Evolutionary conservation across 2,888 invertebrate genomes (phyloP).

Genomic region (Acleris cristana): DNA sequence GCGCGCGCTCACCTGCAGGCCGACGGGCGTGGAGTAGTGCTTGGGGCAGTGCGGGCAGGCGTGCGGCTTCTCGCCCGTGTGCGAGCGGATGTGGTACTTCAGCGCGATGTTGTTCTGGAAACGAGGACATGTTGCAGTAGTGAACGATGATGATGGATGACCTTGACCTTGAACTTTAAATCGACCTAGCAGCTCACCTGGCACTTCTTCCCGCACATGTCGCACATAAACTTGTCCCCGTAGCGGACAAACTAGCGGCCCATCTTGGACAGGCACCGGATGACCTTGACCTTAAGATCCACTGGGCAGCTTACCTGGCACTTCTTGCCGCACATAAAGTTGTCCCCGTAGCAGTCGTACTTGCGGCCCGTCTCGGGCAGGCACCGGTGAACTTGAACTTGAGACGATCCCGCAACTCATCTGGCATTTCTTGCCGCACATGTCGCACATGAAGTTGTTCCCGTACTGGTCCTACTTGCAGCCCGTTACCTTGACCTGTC

Average conservation of each 20-base stretch:
- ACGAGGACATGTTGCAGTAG: no score
- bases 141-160: neutral
- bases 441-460: constrained; percentile 35
- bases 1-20: constrained; percentile 11
- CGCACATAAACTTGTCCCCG: constrained; percentile 32
- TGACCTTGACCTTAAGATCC: neutral
- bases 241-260: no score
- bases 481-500: constrained; percentile 6
- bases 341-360: constrained; percentile 32
- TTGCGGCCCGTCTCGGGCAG: constrained; percentile 20
- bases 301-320: constrained; percentile 18
- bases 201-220: constrained; percentile 31
- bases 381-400: constrained; percentile 21
- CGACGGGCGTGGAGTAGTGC: constrained; percentile 30
- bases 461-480: constrained; percentile 24
- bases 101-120: constrained; percentile 33
- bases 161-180: neutral
- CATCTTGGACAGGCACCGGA: constrained; percentile 1
- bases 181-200: constrained; percentile 9
- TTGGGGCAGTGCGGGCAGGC: constrained; percentile 34
- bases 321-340: constrained; percentile 36
- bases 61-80: constrained; percentile 27
- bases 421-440: constrained; percentile 35
- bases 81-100: constrained; percentile 29
- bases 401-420: neutral